Base-by-base conservation (phyloP, 1,140 invertebrate species). In the Plodia interpunctella region DNA sequence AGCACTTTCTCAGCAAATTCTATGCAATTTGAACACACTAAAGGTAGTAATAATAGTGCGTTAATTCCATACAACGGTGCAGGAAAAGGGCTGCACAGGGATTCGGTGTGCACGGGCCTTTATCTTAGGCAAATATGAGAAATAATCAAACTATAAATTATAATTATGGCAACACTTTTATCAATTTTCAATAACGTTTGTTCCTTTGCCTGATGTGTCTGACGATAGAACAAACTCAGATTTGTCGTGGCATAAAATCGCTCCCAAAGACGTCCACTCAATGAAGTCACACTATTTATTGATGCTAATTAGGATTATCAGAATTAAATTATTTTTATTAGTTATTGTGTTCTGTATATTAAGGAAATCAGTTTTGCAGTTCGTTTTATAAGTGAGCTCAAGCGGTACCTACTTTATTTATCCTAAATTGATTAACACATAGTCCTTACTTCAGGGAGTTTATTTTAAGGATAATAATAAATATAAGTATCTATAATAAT, bases 201-300 rank as follows among this genome's bases (percentile, higher is more conserved):
- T 32, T 32, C 6, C 10, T 32, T 32, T 32, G 30, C 21, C 21
- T 2, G 6, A 1, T 32, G 9, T 9, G 30, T 32, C 1, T 32
- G 11, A 1, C 30, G 9, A 5, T 32, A n/a, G n/a, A n/a, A n/a
- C 9, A 15, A 44, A 44, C 38, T 44, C 13, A 15, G 13, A 15
- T 44, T 25, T 25, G 21, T 25, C 21, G 21, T 64, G 58, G 18
- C 55, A 57, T 63, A 59, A 38, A 75, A 76, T 72, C 69, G 65
- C 77, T 78, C 78, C 66, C 82, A 83, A 85, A 85, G 82, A 88
- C 57, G 77, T 76, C 74, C 73, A 86, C 74, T 74, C 62, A 80
- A 79, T 76, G 67, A 85, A 85, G 82, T 88, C 79, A 85, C 80
- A 71, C 79, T 87, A 84, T 87, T 84, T 88, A 88, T 88, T 88